Conservation (phyloP, 2,888 invertebrate species). For the Zygothrica quintamaculata region DNA sequence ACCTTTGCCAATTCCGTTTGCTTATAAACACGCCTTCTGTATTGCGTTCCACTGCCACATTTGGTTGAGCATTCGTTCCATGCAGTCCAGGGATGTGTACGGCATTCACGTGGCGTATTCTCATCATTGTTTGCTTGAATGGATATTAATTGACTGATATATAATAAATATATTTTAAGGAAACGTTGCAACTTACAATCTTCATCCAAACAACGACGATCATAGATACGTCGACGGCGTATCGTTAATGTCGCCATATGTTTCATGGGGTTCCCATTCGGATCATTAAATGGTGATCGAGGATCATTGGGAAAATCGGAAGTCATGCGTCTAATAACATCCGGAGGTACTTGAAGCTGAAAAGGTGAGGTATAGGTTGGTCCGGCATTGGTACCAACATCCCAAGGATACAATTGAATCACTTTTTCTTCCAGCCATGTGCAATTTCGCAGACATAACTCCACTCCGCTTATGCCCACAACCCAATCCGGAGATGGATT, state of each 20-base stretch:
- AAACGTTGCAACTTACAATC: constrained; percentile 68
- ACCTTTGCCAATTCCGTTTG: constrained; percentile 79
- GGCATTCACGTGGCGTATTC: constrained; percentile 83
- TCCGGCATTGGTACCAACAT: constrained; percentile 97
- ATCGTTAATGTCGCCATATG: constrained; percentile 95
- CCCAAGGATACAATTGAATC: constrained; percentile 96
- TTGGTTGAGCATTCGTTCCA: constrained; percentile 85
- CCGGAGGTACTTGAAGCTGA: constrained; percentile 92
- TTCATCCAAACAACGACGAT: constrained; percentile 89
- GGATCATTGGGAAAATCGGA: constrained; percentile 93
- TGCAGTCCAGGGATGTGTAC: constrained; percentile 85
- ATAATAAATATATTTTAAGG: too few species aligned
- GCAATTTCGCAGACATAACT: constrained; percentile 95
- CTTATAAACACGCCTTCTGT: constrained; percentile 81
- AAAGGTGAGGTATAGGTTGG: constrained; percentile 94
- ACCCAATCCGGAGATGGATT: constrained; percentile 99
- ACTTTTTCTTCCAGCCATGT: constrained; percentile 93
- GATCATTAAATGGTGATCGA: constrained; percentile 95
- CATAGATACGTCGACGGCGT: constrained; percentile 91
- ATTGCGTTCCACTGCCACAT: constrained; percentile 85
- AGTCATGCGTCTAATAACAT: constrained; percentile 93
- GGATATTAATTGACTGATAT: background rate
- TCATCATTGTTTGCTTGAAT: constrained; percentile 76
- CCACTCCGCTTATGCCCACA: constrained; percentile 95
- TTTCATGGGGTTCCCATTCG: constrained; percentile 90